Conservation (phyloP, 2,888 invertebrate genomes). For the Perithous albicinctus region DNA sequence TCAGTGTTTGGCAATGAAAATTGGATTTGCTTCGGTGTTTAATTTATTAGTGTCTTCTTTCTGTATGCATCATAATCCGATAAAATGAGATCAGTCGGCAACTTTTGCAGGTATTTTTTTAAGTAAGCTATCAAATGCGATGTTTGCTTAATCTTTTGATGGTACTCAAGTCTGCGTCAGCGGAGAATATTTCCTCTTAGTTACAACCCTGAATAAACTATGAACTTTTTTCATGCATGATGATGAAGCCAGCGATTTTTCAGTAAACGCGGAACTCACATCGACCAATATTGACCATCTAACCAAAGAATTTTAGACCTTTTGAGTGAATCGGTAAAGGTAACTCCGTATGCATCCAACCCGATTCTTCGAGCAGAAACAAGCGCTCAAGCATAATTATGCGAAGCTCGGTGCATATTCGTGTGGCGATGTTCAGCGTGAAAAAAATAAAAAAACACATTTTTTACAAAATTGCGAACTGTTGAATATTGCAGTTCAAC, state of each 20-base stretch:
- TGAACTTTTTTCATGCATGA: background rate
- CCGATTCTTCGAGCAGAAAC: constrained; percentile 3
- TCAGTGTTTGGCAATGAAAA: no score
- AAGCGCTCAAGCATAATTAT: background rate
- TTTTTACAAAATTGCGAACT: no score
- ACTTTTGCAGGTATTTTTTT: background rate
- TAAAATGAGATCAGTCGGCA: no score
- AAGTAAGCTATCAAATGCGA: background rate
- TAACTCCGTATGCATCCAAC: background rate
- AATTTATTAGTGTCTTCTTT: no score
- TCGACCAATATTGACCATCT: constrained; percentile 7
- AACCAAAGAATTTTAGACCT: background rate
- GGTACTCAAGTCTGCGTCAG: background rate
- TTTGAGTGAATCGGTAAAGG: constrained; percentile 2
- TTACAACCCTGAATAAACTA: background rate
- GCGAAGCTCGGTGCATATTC: background rate
- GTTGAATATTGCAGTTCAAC: no score
- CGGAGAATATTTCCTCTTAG: background rate
- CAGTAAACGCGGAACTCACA: background rate
- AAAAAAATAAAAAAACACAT: background rate
- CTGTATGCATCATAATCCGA: no score
- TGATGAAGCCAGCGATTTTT: background rate
- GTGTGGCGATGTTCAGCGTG: background rate
- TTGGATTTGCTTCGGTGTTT: no score
- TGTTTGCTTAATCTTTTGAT: background rate